Conservation (phyloP, 1,140 invertebrate genomes). For the Drosophila arizonae region DNA sequence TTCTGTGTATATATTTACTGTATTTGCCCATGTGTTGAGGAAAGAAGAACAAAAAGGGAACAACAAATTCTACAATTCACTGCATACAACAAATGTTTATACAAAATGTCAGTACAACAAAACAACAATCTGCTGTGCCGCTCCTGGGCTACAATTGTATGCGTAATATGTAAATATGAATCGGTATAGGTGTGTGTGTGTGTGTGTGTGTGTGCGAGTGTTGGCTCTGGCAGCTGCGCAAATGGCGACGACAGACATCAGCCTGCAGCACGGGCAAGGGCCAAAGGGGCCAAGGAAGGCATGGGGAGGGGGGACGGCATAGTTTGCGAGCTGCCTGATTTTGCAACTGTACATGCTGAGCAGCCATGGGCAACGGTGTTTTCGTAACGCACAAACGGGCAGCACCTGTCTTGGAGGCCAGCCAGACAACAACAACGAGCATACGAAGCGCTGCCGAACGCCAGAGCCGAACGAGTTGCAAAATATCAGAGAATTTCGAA, state of each 20-base stretch:
- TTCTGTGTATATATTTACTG: conserved; percentile 41
- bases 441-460: conserved; percentile 11
- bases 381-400: conserved; percentile 68
- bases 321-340: conserved; percentile 22
- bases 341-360: conserved; percentile 59
- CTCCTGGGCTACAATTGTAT: conserved; percentile 7
- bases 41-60: conserved; percentile 23
- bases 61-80: conserved; percentile 50
- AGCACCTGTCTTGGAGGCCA: conserved; percentile 64
- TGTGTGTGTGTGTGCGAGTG: conserved; percentile 15
- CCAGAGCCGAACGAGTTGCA: conserved; percentile 29
- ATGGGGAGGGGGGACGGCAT: neutral
- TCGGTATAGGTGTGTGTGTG: conserved; percentile 3
- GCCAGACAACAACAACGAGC: conserved; percentile 1
- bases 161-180: conserved; percentile 14
- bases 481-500: conserved; percentile 57
- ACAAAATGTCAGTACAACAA: conserved; percentile 64
- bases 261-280: conserved; percentile 50
- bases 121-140: conserved; percentile 17
- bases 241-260: conserved; percentile 78
- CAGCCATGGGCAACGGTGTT: conserved; percentile 34
- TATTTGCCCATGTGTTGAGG: conserved; percentile 51
- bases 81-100: conserved; percentile 61
- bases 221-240: conserved; percentile 63
- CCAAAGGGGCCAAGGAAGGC: conserved; percentile 7